Evolutionary conservation across 2,113 vertebrate species (phyloP), one percentile per base, ranked within the genome.

Genomic region (Dasyprocta punctata): DNA sequence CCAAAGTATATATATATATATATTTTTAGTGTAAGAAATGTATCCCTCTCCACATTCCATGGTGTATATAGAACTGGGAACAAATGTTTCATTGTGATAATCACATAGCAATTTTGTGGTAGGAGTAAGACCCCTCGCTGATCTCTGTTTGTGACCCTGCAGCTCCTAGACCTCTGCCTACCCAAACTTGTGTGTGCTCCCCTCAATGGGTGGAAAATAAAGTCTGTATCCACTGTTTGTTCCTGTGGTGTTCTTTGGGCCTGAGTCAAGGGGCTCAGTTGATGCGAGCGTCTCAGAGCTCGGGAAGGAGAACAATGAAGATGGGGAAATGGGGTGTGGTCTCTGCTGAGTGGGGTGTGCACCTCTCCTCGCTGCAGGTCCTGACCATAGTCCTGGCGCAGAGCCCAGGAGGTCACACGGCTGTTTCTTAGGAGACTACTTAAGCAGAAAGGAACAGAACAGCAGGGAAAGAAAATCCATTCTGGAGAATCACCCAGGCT

Each of bases 21-120:
- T 98, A 98, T 98, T 98, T 98, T 97, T 98, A 95, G 97, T 97
- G 98, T 96, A 95, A 95, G 96, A 95, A 97, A 90, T 97, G 97
- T 92, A 95, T 49, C 94, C 93, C 92, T 97, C 88, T 96, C 93
- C 71, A 91, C 86, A 75, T 58, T 96, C 96, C 77, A 65, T 67
- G 86, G 77, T 97, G 92, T 98, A 98, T 96, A 95, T 97, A 98
- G 95, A 97, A 75, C 82, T 30, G 4, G 92, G 93, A 94, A 96
- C 61, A 81, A 33, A 60, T 28, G 80, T 94, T 63, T 95, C n/a
- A 1, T 92, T 73, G 87, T 96, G 94, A 78, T 78, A 61, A 88
- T 71, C 95, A 85, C 63, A 17, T 89, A 94, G 87, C 44, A 17
- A 12, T 90, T 67, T 67, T 87, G 80, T 58, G 85, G 88, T 90